Conservation (phyloP, 37 sponge, comb jelly and placozoan genomes). For the Bolinopsis microptera region DNA sequence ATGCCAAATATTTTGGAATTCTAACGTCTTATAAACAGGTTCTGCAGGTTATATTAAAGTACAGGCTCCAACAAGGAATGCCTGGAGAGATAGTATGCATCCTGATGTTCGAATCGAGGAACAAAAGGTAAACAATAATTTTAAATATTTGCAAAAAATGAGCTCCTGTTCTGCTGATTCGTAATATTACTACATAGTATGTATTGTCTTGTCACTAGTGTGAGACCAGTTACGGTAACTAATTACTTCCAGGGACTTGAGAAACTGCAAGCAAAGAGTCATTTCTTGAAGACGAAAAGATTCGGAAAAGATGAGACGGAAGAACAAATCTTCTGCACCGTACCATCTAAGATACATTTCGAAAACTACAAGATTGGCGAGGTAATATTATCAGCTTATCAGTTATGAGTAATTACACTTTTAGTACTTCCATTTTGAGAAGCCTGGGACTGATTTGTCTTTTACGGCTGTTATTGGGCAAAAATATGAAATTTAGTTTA, state of each 20-base stretch:
- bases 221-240: too few species aligned
- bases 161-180: too few species aligned
- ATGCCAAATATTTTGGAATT: neutral
- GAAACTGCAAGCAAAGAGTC: slow-evolving; percentile 41
- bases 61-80: slow-evolving; percentile 25
- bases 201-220: too few species aligned
- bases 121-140: slow-evolving; percentile 10
- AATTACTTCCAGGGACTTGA: slow-evolving; percentile 54
- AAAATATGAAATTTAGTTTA: too few species aligned
- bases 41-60: slow-evolving; percentile 10
- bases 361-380: neutral
- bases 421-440: too few species aligned
- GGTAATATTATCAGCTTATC: too few species aligned
- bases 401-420: too few species aligned
- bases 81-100: slow-evolving; percentile 62
- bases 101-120: slow-evolving; percentile 31
- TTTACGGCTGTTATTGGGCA: too few species aligned
- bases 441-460: too few species aligned
- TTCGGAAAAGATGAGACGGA: neutral
- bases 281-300: slow-evolving; percentile 36
- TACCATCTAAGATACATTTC: slow-evolving; percentile 27
- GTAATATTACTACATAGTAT: too few species aligned
- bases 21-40: slow-evolving; percentile 31
- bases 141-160: too few species aligned
- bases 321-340: slow-evolving; percentile 33